Conservation (phyloP, 2,888 invertebrate genomes). For the Netelia inedita region DNA sequence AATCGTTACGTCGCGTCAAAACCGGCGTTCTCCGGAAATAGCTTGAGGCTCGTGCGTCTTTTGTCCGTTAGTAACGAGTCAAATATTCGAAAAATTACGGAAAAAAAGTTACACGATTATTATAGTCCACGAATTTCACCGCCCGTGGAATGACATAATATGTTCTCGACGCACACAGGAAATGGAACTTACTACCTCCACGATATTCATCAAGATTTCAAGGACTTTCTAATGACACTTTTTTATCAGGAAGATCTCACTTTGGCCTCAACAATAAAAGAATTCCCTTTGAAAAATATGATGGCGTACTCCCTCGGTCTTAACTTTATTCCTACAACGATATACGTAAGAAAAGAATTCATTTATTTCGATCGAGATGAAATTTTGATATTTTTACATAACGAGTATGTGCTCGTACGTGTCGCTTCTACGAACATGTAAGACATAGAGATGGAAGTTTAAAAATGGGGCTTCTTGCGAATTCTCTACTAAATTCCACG, state of each 20-base stretch:
- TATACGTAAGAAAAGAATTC: slow-evolving; percentile 25
- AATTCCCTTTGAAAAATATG: not conserved
- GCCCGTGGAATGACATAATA: slow-evolving; percentile 42
- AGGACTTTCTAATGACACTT: slow-evolving; percentile 58
- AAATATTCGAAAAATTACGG: slow-evolving; percentile 23
- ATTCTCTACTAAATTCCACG: not conserved
- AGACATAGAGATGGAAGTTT: not conserved
- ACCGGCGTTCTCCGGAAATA: slow-evolving; percentile 22
- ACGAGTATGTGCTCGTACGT: not conserved
- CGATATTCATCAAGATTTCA: slow-evolving; percentile 54
- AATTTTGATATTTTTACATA: slow-evolving; percentile 35
- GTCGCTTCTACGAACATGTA: not conserved
- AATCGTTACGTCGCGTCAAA: slow-evolving; percentile 12
- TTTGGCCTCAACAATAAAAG: not conserved
- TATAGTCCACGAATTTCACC: slow-evolving; percentile 27
- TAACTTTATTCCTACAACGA: not conserved
- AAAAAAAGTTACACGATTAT: slow-evolving; percentile 12
- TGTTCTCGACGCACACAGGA: slow-evolving; percentile 36
- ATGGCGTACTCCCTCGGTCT: not conserved
- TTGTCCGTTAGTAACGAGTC: slow-evolving; percentile 1
- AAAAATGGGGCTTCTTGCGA: not conserved
- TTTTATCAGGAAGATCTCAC: slow-evolving; percentile 50
- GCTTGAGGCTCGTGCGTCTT: not conserved
- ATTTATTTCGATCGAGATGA: not conserved
- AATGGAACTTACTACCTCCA: slow-evolving; percentile 22